Base-by-base conservation (phyloP, 1,140 invertebrate genomes). In the Drosophila navojoa region DNA sequence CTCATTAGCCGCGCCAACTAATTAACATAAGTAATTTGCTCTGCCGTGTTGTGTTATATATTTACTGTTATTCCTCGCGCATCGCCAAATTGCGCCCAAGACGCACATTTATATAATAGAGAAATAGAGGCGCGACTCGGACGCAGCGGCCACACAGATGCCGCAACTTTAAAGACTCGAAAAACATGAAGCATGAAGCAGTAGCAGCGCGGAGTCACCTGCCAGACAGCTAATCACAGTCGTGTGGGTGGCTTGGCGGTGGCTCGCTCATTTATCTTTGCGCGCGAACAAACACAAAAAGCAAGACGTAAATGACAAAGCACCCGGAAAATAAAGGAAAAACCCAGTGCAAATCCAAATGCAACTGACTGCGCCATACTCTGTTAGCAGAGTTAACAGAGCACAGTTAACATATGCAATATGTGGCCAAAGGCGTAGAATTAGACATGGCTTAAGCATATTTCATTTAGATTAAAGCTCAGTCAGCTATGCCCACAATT, bases 1-100 rank as follows among this genome's bases (percentile, higher is more conserved):
- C 79, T 82, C 80, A 89, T 87, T 90, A 87, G 77, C 55, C 67
- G 45, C 52, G 64, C 25, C 61, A 84, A 71, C 85, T 87, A 89
- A 87, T 87, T 87, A 87, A 89, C 84, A 87, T 87, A 87, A 87
- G 85, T 87, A 89, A 90, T 87, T 87, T 77, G 73, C 54, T 59
- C 25, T 64, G n/a, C 19, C 22, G 45, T 52, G 45, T 52, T 52
- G 47, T 11, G 47, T 15, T 35, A n/a, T 19, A 54, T 49, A 50
- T 42, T 54, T 22, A 27, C 53, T 66, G 61, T 44, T 50, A 58
- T 58, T 45, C 22, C 10, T 13, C 42, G 15, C 57, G 63, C 15
- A 44, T 57, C 19, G 53, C 70, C 52, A 69, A 86, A 78, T 58
- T 70, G 66, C 49, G 66, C 68, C 64, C 71, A 66, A 62, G 72